phyloP scores from a whole-genome alignment of 2,113 vertebrate genomes.

The Grallaria varia region DNA sequence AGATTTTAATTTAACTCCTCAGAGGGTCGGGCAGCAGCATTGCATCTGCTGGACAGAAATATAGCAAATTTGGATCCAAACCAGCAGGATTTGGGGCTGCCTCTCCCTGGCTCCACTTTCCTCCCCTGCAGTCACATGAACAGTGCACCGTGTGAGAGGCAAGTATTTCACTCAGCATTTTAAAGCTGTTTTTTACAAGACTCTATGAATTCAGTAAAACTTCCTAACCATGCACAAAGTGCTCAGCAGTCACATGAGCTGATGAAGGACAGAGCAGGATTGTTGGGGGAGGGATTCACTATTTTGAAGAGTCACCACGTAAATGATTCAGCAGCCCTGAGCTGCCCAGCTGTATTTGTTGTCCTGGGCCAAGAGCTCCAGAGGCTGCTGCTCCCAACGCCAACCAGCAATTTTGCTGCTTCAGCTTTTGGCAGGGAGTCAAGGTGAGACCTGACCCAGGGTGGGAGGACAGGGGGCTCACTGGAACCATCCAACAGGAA shows the following conservation, averaged over 20 bases:
- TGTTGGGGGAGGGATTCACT: background rate
- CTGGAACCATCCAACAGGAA: background rate
- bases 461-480: fast-evolving
- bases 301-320: background rate
- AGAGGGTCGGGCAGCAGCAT: background rate
- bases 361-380: background rate
- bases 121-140: background rate
- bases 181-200: background rate
- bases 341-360: conserved; percentile 27
- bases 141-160: fast-evolving
- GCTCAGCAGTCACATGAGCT: background rate
- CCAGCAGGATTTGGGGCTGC: background rate
- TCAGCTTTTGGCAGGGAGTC: background rate
- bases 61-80: background rate
- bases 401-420: background rate
- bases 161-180: background rate
- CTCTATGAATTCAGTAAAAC: background rate
- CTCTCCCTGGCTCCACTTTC: background rate
- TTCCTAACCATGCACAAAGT: background rate
- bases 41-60: fast-evolving
- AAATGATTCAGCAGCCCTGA: background rate
- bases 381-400: background rate
- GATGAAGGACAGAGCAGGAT: background rate
- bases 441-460: background rate
- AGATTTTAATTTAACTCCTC: background rate